Percentiles rank a stretch among this genome's conserved stretches.
These are phyloP conservation scores for Ephialtes manifestator DNA, from an alignment of 2,888 invertebrate species.

Conservation along the genomic window DNA sequence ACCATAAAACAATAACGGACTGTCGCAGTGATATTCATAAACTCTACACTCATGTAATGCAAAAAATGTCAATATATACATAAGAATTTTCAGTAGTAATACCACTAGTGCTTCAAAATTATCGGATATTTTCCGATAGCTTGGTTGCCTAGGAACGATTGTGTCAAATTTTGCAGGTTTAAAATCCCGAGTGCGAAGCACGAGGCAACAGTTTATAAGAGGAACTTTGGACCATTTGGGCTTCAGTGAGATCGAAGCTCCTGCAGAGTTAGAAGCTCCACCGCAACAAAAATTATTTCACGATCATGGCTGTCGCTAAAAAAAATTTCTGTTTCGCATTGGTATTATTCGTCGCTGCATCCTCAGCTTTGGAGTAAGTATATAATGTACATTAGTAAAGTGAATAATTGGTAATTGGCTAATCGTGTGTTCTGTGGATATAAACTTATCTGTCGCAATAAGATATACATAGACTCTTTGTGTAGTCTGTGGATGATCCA, in stretches of 20 bases:
- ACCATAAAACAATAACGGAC: too few species aligned
- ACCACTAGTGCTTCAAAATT: too few species aligned
- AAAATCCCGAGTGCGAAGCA: too few species aligned
- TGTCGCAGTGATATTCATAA: too few species aligned
- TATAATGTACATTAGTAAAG: not conserved
- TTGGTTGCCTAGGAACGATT: too few species aligned
- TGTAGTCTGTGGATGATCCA: not conserved
- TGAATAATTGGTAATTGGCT: not conserved
- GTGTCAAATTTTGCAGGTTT: too few species aligned
- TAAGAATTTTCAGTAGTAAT: too few species aligned
- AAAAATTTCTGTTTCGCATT: not conserved
- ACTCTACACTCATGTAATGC: too few species aligned
- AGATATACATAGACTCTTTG: not conserved
- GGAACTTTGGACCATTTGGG: not conserved
- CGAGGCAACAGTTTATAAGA: not conserved
- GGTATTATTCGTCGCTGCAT: not conserved
- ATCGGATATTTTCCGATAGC: too few species aligned
- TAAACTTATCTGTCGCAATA: constrained; percentile 6
- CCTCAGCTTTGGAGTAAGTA: constrained; percentile 46
- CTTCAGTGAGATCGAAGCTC: not conserved
- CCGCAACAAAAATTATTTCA: not conserved
- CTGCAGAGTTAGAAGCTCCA: constrained; percentile 2
- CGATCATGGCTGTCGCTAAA: constrained; percentile 6
- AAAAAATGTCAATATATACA: too few species aligned
- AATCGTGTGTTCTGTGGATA: not conserved